Percentiles rank a stretch among this genome's conserved stretches.
phyloP scores from a whole-genome alignment of 1,140 invertebrate species.

The Drosophila varians region DNA sequence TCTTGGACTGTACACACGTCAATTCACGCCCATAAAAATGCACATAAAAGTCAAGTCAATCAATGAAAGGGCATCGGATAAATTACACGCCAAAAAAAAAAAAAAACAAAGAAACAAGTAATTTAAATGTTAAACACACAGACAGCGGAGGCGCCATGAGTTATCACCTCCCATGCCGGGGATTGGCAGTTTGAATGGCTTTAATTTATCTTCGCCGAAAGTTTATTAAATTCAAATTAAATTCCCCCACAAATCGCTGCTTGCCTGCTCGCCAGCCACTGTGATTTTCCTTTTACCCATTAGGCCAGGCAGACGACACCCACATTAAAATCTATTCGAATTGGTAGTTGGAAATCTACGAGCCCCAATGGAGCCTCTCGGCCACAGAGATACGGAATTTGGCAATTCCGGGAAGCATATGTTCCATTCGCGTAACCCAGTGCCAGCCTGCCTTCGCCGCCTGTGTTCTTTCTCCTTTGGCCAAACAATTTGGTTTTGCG shows the following conservation, averaged over 20 bases:
- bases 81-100: conserved; percentile 42
- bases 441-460: too few species aligned
- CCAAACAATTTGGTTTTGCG: conserved; percentile 43
- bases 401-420: conserved; percentile 41
- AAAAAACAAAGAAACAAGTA: conserved; percentile 19
- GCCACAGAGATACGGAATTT: conserved; percentile 36
- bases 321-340: conserved; percentile 28
- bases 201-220: conserved; percentile 28
- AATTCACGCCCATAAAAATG: conserved; percentile 60
- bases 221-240: conserved; percentile 47
- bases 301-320: conserved; percentile 48
- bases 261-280: too few species aligned
- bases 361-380: conserved; percentile 30
- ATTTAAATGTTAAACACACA: conserved; percentile 44
- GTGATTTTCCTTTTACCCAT: conserved; percentile 38
- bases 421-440: conserved; percentile 38
- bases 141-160: conserved; percentile 39
- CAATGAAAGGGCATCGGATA: conserved; percentile 56
- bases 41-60: conserved; percentile 55
- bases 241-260: neutral
- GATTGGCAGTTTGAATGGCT: neutral
- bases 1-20: conserved; percentile 46
- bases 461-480: conserved; percentile 31
- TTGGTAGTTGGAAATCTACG: conserved; percentile 6
- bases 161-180: conserved; percentile 21